These are phyloP conservation scores for Lithophane socia DNA, from an alignment of 2,888 invertebrate species.

Conservation along the genomic window DNA sequence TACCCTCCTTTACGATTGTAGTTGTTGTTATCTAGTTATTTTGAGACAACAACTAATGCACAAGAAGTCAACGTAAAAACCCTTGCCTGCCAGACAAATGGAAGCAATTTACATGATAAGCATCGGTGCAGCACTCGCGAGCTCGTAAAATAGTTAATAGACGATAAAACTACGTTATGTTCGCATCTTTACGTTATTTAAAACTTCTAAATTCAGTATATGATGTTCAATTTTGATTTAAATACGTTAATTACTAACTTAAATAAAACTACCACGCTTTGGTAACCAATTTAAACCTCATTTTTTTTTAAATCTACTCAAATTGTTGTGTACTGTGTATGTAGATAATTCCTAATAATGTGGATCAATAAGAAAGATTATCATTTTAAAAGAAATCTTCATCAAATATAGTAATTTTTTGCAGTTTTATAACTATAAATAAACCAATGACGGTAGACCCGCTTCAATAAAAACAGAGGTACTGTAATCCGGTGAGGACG, in stretches of 20 bases:
- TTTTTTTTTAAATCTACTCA: not conserved
- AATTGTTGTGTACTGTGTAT: not conserved
- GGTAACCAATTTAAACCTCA: not conserved
- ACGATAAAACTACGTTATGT: constrained; percentile 37
- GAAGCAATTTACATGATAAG: constrained; percentile 42
- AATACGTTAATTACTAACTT: not conserved
- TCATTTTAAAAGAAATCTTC: not conserved
- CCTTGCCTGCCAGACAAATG: not conserved
- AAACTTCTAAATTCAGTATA: not conserved
- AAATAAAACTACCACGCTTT: not conserved
- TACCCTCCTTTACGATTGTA: not conserved
- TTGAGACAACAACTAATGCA: not conserved
- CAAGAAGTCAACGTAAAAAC: not conserved
- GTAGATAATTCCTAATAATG: not conserved
- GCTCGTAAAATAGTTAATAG: constrained; percentile 44
- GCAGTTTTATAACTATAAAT: not conserved
- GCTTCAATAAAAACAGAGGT: constrained; percentile 20
- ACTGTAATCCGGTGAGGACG: not conserved
- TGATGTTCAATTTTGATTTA: not conserved
- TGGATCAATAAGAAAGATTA: not conserved
- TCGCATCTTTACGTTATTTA: not conserved
- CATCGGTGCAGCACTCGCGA: constrained; percentile 35
- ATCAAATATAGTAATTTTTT: not conserved
- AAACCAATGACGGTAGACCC: not conserved
- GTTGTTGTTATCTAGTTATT: not conserved